These are phyloP conservation scores for Grantiella picta DNA, from an alignment of 2,113 vertebrate genomes.

Conservation along the genomic window DNA sequence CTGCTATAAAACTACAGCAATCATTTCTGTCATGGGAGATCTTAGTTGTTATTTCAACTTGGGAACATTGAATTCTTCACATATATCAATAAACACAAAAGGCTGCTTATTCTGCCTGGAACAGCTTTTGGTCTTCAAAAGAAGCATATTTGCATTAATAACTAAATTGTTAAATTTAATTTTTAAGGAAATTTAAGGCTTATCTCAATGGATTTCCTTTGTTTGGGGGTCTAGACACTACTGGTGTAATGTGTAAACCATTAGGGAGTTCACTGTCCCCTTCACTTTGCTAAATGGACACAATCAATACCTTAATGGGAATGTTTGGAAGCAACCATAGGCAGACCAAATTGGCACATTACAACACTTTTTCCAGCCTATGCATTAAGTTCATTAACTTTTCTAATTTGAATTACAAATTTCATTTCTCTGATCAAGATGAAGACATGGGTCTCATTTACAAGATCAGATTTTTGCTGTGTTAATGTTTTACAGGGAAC, in stretches of 20 bases:
- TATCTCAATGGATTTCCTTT: not conserved
- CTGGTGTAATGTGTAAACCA: constrained; percentile 34
- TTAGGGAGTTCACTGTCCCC: constrained; percentile 13
- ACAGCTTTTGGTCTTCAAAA: not conserved
- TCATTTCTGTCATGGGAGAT: not conserved
- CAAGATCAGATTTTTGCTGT: constrained; percentile 60
- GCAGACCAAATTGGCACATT: constrained; percentile 67
- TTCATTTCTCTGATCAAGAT: constrained; percentile 64
- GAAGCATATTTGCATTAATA: not conserved
- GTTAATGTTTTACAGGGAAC: constrained; percentile 66
- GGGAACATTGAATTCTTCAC: not conserved
- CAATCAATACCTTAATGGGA: constrained; percentile 72
- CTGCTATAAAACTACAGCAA: not conserved
- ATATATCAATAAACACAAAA: not conserved
- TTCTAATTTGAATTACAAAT: constrained; percentile 78
- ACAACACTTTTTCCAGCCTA: constrained; percentile 51
- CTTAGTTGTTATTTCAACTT: not conserved
- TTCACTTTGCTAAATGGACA: constrained; percentile 61
- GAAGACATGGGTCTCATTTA: constrained; percentile 66
- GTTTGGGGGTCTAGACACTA: not conserved
- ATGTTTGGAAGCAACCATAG: constrained; percentile 65
- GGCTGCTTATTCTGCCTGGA: not conserved
- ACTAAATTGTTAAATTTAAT: not conserved
- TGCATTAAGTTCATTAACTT: constrained; percentile 74
- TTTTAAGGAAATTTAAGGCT: not conserved